Evolutionary conservation across 2,113 vertebrate genomes (phyloP), one percentile per base, ranked within the genome.

Genomic region (Dicrurus megarhynchus): DNA sequence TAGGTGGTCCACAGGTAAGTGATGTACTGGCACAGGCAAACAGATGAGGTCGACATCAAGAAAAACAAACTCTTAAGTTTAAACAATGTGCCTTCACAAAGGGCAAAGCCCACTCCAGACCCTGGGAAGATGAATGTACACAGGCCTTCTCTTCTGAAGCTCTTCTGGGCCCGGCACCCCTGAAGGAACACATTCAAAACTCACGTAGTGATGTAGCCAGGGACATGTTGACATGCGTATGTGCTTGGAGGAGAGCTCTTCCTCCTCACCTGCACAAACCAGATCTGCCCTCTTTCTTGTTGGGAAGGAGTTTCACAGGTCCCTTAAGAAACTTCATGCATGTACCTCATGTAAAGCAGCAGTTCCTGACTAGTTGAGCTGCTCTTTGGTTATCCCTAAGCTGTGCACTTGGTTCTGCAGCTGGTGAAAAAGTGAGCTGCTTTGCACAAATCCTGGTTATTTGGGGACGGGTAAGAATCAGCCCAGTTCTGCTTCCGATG

Each of bases 121-220:
- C 6, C 49, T 3, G 0, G 15, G 11, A 80, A 64, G 42, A 55
- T 0, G 2, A 47, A 67, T 6, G 19, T 2, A 46, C 9, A 22
- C 5, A 53, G 44, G 37, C 35, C 52, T 81, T 57, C 60, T 50
- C 64, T 65, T 50, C 86, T 10, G 7, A 71, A 52, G 50, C 33
- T 1, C 20, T 44, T 44, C 13, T 32, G 7, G 1, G 35, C 33
- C 15, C 0, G 0, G 33, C 23, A 19, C 10, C 18, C 41, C 42
- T 28, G 23, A 86, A 57, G 22, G 37, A 89, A 56, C 9, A 47
- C 69, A n/a, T 16, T 53, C 21, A 77, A n/a, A 70, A 32, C 28
- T 32, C 30, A 9, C 6, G 64, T 0, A 70, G 37, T 26, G 52
- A 42, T 1, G 1, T 1, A n/a, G 65, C 44, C 33, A 44, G 56